Evolutionary conservation across 1,140 invertebrate genomes (phyloP), one percentile per base, ranked within the genome.

Genomic region (Samia ricini): DNA sequence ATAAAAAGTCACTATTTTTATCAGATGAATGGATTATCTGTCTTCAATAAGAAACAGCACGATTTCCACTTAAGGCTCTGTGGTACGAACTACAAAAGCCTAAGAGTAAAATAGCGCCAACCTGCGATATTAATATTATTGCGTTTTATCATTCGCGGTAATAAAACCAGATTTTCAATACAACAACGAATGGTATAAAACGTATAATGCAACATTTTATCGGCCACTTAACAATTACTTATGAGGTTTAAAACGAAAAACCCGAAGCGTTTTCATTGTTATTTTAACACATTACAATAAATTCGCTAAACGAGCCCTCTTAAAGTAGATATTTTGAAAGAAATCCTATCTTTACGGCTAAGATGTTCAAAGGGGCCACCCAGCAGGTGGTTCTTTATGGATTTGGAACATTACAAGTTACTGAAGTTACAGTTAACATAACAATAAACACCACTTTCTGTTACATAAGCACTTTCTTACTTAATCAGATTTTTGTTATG

Each of bases 251-350:
- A 42, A 42, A n/a, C n/a, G n/a, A n/a, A n/a, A 42, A 15, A 42
- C 33, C 33, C 33, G 15, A 42, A 15, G 33, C n/a, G n/a, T 42
- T 42, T 12, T 26, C 26, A 26, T 26, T 42, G 33, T 42, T 2
- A 15, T 42, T 42, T 42, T 42, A 42, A 42, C n/a, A 42, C 33
- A 42, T 42, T 42, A 42, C 33, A 42, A 42, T 42, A 42, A 42
- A 42, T 42, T 42, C 12, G 33, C 33, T 42, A 42, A 42, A 42
- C 33, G 33, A 42, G 33, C 0, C 33, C 33, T 42, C 33, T 42
- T 42, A 42, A 42, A 15, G 33, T 15, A 4, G 33, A 42, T 42
- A 42, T 42, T 42, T 42, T 42, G 33, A 42, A 42, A 42, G 33
- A 42, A 42, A 42, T 42, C 33, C 33, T 42, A 42, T 42, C 33